Evolutionary conservation across 2,113 vertebrate species (phyloP).

Genomic region (Coracopsis vasa): DNA sequence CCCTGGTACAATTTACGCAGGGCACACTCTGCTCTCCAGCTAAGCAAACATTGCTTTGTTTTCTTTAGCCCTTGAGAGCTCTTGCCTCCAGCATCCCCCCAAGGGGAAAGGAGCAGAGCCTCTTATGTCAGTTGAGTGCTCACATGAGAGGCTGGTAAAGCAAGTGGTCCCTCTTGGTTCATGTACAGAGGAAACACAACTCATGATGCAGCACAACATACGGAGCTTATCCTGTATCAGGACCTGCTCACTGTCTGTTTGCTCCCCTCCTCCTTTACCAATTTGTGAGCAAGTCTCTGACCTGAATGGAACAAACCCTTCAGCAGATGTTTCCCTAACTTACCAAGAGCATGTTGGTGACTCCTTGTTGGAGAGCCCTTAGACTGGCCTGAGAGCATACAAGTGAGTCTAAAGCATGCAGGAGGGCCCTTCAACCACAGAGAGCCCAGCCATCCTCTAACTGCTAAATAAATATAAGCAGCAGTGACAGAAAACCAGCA

Average conservation of each 20-base stretch:
- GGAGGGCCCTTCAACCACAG: slow-evolving; percentile 32
- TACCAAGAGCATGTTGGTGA: background rate
- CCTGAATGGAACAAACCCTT: background rate
- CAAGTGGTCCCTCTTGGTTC: slow-evolving; percentile 13
- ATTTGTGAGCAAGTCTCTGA: background rate
- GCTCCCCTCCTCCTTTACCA: background rate
- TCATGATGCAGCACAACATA: background rate
- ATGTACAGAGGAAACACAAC: background rate
- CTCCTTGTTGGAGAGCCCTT: slow-evolving; percentile 35
- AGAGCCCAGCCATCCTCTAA: slow-evolving; percentile 11
- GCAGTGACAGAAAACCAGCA: background rate
- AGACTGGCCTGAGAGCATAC: slow-evolving; percentile 18
- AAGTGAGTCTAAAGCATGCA: slow-evolving; percentile 27
- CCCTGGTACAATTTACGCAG: slow-evolving; percentile 32
- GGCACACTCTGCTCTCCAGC: slow-evolving; percentile 49
- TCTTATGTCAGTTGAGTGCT: slow-evolving; percentile 57
- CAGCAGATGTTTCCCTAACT: background rate
- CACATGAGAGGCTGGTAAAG: slow-evolving; percentile 32
- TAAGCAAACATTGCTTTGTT: slow-evolving; percentile 67
- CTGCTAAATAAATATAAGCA: slow-evolving; percentile 37
- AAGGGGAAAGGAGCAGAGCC: slow-evolving; percentile 38
- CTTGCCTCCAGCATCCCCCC: slow-evolving; percentile 9
- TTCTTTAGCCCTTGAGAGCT: slow-evolving; percentile 59
- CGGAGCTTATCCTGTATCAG: background rate
- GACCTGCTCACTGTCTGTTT: background rate